phyloP scores from a whole-genome alignment of 2,797 vertebrate species.

The Bucorvus abyssinicus region DNA sequence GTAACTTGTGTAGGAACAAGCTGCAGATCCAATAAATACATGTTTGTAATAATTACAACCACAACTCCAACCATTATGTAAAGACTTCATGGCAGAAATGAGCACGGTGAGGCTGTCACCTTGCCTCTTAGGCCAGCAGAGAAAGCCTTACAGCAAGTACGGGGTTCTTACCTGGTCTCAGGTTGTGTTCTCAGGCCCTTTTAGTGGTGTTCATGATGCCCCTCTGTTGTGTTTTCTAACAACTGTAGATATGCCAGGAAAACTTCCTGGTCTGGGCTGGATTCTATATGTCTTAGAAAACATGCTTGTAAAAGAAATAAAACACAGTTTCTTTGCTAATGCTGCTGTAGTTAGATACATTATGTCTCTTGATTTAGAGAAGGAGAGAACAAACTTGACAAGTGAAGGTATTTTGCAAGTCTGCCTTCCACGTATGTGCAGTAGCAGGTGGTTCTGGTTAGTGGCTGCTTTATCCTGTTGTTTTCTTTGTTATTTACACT shows the following conservation, averaged over 20 bases:
- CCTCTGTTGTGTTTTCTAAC: not conserved
- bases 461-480: slow-evolving; percentile 8
- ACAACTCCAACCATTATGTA: not conserved
- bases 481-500: slow-evolving; percentile 47
- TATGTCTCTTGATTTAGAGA: not conserved
- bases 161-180: not conserved
- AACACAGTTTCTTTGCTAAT: not conserved
- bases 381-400: not conserved
- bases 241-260: not conserved
- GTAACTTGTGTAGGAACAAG: not conserved
- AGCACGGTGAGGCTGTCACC: not conserved
- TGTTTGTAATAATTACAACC: not conserved
- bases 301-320: not conserved
- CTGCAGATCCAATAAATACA: not conserved
- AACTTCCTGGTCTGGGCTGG: not conserved
- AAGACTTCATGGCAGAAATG: not conserved
- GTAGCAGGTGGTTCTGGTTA: not conserved
- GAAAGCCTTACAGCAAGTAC: not conserved
- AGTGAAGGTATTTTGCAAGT: not conserved
- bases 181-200: not conserved
- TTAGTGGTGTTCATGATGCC: not conserved
- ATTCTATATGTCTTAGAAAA: not conserved
- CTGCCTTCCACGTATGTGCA: not conserved
- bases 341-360: not conserved
- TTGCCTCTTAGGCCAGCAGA: not conserved